phyloP scores from a whole-genome alignment of 2,797 vertebrate species.

The Parotocinclus haroldoi region DNA sequence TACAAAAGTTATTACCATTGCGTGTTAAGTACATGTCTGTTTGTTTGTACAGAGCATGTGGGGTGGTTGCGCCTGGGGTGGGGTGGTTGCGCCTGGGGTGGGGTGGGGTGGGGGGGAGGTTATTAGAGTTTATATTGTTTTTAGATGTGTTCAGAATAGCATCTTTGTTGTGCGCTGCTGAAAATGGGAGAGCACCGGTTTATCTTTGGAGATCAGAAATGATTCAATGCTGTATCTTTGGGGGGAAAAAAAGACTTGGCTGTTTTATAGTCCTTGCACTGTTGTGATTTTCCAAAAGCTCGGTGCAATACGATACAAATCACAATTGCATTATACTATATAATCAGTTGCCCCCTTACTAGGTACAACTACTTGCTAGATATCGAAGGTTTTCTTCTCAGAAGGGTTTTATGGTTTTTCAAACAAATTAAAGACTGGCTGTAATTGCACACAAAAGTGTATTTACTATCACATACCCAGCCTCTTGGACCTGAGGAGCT shows the following conservation, averaged over 20 bases:
- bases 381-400: too few species aligned
- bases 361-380: too few species aligned
- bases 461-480: too few species aligned
- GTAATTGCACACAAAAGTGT: too few species aligned
- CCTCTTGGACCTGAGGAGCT: too few species aligned
- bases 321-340: too few species aligned
- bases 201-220: slow-evolving; percentile 13
- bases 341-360: too few species aligned
- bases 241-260: not conserved
- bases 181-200: slow-evolving; percentile 3
- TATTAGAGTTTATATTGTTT: not conserved
- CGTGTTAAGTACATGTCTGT: slow-evolving; percentile 38
- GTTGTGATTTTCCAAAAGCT: not conserved
- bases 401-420: too few species aligned
- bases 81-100: slow-evolving; percentile 23
- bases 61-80: slow-evolving; percentile 11
- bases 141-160: slow-evolving; percentile 15
- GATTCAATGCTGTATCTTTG: slow-evolving; percentile 17
- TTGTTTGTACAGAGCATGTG: slow-evolving; percentile 37
- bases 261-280: slow-evolving; percentile 21
- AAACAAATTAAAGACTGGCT: too few species aligned
- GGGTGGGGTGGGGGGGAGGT: not conserved
- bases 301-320: not conserved
- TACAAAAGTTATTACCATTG: slow-evolving; percentile 49
- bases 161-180: slow-evolving; percentile 18